These are phyloP conservation scores for Acleris holmiana DNA, from an alignment of 2,888 invertebrate species.

Conservation along the genomic window DNA sequence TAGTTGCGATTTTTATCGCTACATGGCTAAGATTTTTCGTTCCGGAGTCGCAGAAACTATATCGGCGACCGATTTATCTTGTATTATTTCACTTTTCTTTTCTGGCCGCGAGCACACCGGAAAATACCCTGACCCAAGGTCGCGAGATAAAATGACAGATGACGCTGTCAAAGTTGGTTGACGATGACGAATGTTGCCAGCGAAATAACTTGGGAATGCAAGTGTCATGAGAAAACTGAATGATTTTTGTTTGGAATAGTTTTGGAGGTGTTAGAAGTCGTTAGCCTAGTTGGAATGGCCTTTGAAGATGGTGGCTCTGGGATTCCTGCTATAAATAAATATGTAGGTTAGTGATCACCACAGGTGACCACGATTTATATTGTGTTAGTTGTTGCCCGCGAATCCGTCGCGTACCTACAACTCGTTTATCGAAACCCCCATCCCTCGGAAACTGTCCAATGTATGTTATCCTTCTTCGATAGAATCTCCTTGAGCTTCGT, in stretches of 20 bases:
- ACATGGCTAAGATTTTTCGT: too few species aligned
- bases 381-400: too few species aligned
- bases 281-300: not conserved
- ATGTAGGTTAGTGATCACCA: too few species aligned
- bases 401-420: too few species aligned
- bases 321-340: too few species aligned
- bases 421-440: too few species aligned
- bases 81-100: constrained; percentile 29
- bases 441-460: too few species aligned
- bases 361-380: too few species aligned
- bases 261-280: not conserved
- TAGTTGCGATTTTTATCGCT: too few species aligned
- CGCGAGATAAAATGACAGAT: constrained; percentile 30
- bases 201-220: constrained; percentile 21
- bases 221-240: constrained; percentile 6
- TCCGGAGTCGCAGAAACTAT: not conserved
- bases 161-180: constrained; percentile 32
- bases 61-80: constrained; percentile 3
- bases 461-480: too few species aligned
- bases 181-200: constrained; percentile 29
- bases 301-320: not conserved
- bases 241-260: constrained; percentile 3
- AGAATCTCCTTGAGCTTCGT: too few species aligned
- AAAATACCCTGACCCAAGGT: constrained; percentile 10
- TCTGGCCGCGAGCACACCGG: constrained; percentile 12